Evolutionary conservation across 2,888 invertebrate genomes (phyloP).

Genomic region (Pterostichus madidus): DNA sequence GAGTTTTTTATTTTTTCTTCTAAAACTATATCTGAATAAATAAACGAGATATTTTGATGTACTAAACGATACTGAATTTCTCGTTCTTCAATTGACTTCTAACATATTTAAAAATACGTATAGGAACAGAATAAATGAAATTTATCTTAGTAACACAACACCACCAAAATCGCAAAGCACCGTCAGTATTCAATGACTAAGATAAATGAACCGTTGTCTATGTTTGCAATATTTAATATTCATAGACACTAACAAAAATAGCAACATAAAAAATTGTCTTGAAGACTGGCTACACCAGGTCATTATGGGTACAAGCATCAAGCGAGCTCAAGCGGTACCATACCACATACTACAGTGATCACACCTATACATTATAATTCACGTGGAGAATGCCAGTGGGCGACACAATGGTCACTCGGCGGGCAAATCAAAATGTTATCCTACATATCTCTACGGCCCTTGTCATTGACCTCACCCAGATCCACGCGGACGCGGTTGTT

Average conservation of each 20-base stretch:
- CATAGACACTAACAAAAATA: conserved; percentile 27
- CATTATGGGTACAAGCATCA: conserved; percentile 27
- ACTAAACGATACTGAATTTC: no score
- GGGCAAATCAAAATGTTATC: conserved; percentile 65
- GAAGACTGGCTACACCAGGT: conserved; percentile 34
- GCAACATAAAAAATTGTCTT: conserved; percentile 28
- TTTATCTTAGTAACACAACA: no score
- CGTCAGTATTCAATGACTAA: conserved; percentile 1
- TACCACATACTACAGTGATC: conserved; percentile 27
- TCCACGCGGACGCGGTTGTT: conserved; percentile 6
- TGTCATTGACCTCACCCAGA: conserved; percentile 65
- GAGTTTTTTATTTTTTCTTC: no score
- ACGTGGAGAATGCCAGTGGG: conserved; percentile 61
- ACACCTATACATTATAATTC: conserved; percentile 64
- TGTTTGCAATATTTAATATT: conserved; percentile 34
- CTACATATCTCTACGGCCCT: conserved; percentile 63
- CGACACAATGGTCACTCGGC: conserved; percentile 66
- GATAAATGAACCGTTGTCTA: conserved; percentile 24
- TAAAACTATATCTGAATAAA: no score
- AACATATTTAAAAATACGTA: no score
- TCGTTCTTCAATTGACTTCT: no score
- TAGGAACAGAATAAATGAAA: no score
- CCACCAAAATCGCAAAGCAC: no score
- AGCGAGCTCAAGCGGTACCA: neutral
- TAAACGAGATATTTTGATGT: no score